Conservation (phyloP, 2,797 vertebrate species). For the Paramormyrops hopkinsi region DNA sequence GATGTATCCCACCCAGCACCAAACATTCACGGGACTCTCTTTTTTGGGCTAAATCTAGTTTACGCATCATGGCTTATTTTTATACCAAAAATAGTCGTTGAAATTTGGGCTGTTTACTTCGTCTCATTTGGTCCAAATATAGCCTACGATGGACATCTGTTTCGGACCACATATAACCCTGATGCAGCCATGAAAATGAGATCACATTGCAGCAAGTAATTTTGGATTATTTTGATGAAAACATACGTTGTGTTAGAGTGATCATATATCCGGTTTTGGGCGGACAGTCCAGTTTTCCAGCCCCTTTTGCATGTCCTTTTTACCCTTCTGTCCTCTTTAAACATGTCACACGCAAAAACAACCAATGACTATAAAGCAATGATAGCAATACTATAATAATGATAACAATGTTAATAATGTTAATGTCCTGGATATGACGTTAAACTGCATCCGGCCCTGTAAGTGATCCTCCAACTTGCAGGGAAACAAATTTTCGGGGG, state of each 20-base stretch:
- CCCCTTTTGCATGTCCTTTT: background rate
- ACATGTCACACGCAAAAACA: background rate
- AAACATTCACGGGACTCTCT: background rate
- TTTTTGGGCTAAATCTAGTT: background rate
- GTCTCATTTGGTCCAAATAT: background rate
- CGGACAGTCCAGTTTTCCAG: background rate
- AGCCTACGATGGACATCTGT: background rate
- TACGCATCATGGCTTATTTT: background rate
- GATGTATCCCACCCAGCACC: background rate
- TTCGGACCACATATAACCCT: background rate
- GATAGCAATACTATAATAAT: background rate
- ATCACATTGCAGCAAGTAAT: background rate
- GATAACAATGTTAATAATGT: background rate
- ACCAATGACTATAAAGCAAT: background rate
- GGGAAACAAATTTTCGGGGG: no score
- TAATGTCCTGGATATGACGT: background rate
- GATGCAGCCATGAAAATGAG: background rate
- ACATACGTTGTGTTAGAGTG: background rate
- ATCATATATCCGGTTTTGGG: background rate
- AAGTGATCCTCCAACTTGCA: no score
- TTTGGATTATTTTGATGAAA: background rate
- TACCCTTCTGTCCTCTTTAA: background rate
- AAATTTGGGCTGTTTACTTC: background rate
- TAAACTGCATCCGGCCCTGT: background rate
- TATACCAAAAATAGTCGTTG: background rate